phyloP scores from a whole-genome alignment of 2,113 vertebrate genomes.

The Anhinga rufa region DNA sequence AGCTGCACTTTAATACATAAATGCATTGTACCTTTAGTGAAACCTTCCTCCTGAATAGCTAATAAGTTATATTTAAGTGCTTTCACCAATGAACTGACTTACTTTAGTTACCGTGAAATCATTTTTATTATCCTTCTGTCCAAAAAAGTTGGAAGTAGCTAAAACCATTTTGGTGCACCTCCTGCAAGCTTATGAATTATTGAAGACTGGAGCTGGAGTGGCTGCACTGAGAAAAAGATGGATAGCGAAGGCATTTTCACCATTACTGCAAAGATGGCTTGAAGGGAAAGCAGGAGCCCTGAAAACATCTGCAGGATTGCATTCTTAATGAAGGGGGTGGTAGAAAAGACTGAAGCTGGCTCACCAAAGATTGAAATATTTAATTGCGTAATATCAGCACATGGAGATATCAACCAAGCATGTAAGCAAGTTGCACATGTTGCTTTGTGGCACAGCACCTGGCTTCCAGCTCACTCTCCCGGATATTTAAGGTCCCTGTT shows the following conservation, averaged over 20 bases:
- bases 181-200: conserved; percentile 26
- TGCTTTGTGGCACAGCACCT: neutral
- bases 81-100: conserved; percentile 44
- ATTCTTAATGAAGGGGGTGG: neutral
- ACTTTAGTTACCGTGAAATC: conserved; percentile 22
- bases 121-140: conserved; percentile 39
- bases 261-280: neutral
- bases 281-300: neutral
- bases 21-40: conserved; percentile 37
- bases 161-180: conserved; percentile 25
- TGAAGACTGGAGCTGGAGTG: neutral
- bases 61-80: conserved; percentile 46
- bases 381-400: neutral
- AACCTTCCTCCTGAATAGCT: conserved; percentile 57
- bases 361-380: neutral
- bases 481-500: neutral
- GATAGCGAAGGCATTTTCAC: neutral
- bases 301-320: neutral
- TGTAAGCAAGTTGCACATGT: neutral
- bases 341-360: neutral
- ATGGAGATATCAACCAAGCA: neutral
- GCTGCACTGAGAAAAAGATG: neutral
- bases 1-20: conserved; percentile 38
- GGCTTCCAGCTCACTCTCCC: neutral
- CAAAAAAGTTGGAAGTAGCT: conserved; percentile 17